phyloP scores from a whole-genome alignment of 2,797 vertebrate species.

The Sebastes hubbsi region DNA sequence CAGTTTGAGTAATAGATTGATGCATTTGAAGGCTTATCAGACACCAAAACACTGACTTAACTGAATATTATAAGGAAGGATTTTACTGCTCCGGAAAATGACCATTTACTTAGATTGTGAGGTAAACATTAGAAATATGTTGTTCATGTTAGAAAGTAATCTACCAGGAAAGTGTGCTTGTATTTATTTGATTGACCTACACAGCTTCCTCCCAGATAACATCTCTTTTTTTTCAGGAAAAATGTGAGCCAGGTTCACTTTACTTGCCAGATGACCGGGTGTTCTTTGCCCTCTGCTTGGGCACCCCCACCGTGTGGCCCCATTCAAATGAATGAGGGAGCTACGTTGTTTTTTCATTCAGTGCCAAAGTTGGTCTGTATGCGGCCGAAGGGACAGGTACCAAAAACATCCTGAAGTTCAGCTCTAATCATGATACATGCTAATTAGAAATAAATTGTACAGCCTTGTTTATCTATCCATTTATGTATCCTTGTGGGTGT shows the following conservation, averaged over 20 bases:
- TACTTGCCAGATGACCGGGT: background rate
- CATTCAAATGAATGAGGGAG: background rate
- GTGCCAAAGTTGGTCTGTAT: background rate
- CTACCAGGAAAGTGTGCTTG: background rate
- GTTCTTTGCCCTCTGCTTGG: background rate
- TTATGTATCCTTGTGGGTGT: background rate
- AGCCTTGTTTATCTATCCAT: background rate
- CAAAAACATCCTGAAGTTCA: background rate
- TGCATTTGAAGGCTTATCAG: background rate
- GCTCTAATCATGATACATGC: slow-evolving; percentile 1
- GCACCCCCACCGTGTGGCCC: background rate
- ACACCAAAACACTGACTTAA: background rate
- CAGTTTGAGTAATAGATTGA: background rate
- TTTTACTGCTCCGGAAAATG: background rate
- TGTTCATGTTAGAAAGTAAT: background rate
- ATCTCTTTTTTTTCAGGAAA: background rate
- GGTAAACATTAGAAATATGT: background rate
- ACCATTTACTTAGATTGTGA: background rate
- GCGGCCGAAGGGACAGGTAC: background rate
- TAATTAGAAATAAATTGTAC: background rate
- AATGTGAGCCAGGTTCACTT: background rate
- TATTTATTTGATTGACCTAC: background rate
- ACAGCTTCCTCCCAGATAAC: background rate
- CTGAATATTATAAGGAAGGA: background rate
- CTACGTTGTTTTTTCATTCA: background rate